Evolutionary conservation across 2,888 invertebrate genomes (phyloP).

Genomic region (Caenorhabditis japonica): DNA sequence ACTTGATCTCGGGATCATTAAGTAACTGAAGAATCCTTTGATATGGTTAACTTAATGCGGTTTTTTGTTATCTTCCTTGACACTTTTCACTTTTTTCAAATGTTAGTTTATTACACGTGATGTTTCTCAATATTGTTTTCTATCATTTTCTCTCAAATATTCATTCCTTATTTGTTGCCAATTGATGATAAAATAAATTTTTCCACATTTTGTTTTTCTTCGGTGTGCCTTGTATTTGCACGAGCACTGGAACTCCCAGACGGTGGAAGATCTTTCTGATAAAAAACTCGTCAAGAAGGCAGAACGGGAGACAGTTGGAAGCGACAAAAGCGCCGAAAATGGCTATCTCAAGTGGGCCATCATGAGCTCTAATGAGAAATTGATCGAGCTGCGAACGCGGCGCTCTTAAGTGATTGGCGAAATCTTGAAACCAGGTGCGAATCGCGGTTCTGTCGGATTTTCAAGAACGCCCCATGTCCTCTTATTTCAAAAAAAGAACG

Average conservation of each 20-base stretch:
- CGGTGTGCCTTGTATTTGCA: slow-evolving; percentile 19
- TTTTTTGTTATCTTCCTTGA: too few species aligned
- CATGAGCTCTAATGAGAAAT: slow-evolving; percentile 48
- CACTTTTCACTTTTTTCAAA: too few species aligned
- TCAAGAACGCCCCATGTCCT: slow-evolving; percentile 49
- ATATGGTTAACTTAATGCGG: too few species aligned
- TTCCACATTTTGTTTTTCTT: not conserved
- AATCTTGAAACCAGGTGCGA: slow-evolving; percentile 52
- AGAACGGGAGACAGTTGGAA: slow-evolving; percentile 2
- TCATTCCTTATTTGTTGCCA: not conserved
- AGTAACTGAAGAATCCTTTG: too few species aligned
- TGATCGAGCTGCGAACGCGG: slow-evolving; percentile 36
- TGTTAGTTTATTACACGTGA: too few species aligned
- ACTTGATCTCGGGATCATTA: too few species aligned
- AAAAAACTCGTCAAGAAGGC: slow-evolving; percentile 41
- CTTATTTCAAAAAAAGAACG: slow-evolving; percentile 27
- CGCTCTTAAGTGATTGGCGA: slow-evolving; percentile 41
- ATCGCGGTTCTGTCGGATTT: slow-evolving; percentile 54
- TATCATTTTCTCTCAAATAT: too few species aligned
- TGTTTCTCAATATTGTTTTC: too few species aligned
- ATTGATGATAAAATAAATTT: not conserved
- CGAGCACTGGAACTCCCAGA: slow-evolving; percentile 7
- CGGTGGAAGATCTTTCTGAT: slow-evolving; percentile 29
- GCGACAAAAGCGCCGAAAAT: slow-evolving; percentile 32
- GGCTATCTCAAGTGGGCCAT: slow-evolving; percentile 49